phyloP scores from a whole-genome alignment of 2,888 invertebrate species.

The Nesidiocoris tenuis region DNA sequence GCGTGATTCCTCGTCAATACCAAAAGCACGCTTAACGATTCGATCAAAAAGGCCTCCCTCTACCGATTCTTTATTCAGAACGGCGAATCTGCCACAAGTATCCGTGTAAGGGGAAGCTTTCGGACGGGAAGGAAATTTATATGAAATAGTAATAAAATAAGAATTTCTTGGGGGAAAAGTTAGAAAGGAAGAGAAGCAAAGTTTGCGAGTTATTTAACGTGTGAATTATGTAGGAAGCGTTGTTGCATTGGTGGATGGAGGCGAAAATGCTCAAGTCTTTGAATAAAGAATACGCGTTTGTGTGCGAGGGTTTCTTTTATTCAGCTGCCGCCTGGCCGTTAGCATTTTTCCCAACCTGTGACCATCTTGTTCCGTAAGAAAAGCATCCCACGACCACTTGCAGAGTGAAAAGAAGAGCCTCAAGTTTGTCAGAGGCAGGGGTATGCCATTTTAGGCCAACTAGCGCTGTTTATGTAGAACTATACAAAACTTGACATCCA shows the following conservation, averaged over 20 bases:
- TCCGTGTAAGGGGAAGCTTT: neutral
- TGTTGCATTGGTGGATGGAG: neutral
- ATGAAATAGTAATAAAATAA: neutral
- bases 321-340: neutral
- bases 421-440: neutral
- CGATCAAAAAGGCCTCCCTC: constrained; percentile 21
- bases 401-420: neutral
- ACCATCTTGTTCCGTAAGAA: neutral
- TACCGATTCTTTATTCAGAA: constrained; percentile 23
- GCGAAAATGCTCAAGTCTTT: neutral
- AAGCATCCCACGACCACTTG: neutral
- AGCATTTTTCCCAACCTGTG: neutral
- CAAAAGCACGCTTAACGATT: constrained; percentile 33
- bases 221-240: neutral
- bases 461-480: neutral
- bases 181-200: neutral
- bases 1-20: constrained; percentile 16
- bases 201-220: neutral
- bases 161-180: neutral
- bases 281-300: neutral
- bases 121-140: neutral
- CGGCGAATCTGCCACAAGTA: constrained; percentile 1
- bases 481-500: too few relatives aligned
- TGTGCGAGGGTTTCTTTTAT: neutral
- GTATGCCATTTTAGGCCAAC: neutral